These are phyloP conservation scores for Cryptocephalus primarius DNA, from an alignment of 2,888 invertebrate genomes.

Conservation along the genomic window DNA sequence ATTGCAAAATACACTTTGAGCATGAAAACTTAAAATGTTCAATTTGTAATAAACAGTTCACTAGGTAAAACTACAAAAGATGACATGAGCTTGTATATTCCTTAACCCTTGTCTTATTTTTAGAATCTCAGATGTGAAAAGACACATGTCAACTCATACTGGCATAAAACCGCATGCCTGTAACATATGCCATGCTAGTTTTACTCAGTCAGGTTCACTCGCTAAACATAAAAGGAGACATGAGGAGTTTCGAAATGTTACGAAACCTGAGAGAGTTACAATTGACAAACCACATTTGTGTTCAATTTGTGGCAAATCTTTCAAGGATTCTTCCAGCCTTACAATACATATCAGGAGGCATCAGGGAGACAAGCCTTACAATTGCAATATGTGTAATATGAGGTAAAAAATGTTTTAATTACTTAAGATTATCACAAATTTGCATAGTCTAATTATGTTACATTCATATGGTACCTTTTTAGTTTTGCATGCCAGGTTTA, in stretches of 20 bases:
- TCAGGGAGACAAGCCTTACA: slow-evolving; percentile 21
- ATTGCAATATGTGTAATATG: slow-evolving; percentile 20
- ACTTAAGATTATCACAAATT: too few species aligned
- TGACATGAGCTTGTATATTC: not conserved
- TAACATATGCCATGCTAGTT: too few species aligned
- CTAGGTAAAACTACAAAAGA: slow-evolving; percentile 6
- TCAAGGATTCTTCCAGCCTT: slow-evolving; percentile 21
- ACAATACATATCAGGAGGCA: slow-evolving; percentile 24
- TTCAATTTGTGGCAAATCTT: slow-evolving; percentile 25
- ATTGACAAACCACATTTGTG: slow-evolving; percentile 19
- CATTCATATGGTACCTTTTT: too few species aligned
- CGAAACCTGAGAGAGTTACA: slow-evolving; percentile 5
- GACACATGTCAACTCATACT: too few species aligned
- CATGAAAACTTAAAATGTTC: slow-evolving; percentile 14
- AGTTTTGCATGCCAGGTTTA: too few species aligned
- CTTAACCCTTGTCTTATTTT: too few species aligned
- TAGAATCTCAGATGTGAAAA: too few species aligned
- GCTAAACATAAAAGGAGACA: too few species aligned
- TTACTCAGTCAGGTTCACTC: too few species aligned
- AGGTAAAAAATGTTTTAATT: slow-evolving; percentile 12
- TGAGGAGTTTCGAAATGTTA: not conserved
- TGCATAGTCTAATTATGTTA: too few species aligned
- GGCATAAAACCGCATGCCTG: too few species aligned
- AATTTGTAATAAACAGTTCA: slow-evolving; percentile 14
- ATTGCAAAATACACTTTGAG: slow-evolving; percentile 18